Conservation (phyloP, 2,888 invertebrate species). For the Chrysolina americana region DNA sequence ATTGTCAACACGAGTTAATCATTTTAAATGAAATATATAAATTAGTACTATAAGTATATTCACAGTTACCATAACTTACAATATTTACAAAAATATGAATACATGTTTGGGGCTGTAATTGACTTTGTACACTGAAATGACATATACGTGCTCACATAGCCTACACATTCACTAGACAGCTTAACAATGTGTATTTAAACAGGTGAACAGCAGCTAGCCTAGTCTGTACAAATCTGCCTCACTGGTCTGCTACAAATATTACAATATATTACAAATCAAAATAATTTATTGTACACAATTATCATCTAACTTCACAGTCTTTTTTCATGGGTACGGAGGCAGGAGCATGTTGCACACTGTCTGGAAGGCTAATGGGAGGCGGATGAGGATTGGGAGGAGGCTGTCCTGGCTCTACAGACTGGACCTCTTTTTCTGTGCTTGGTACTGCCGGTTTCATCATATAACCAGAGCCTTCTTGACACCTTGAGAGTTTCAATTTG, state of each 20-base stretch:
- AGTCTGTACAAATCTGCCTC: conserved; percentile 64
- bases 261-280: conserved; percentile 62
- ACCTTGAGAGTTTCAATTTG: conserved; percentile 86
- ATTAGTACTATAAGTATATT: conserved; percentile 70
- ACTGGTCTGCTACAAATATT: conserved; percentile 59
- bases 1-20: conserved; percentile 71
- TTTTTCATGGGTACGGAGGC: conserved; percentile 78
- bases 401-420: conserved; percentile 61
- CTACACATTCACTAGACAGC: conserved; percentile 63
- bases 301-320: conserved; percentile 93
- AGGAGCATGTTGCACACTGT: conserved; percentile 40
- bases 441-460: conserved; percentile 71
- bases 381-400: conserved; percentile 60
- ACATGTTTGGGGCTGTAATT: conserved; percentile 71
- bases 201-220: conserved; percentile 62
- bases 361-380: conserved; percentile 46
- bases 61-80: conserved; percentile 71
- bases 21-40: conserved; percentile 70
- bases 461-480: conserved; percentile 82
- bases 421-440: conserved; percentile 62
- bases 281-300: conserved; percentile 67
- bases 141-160: conserved; percentile 55
- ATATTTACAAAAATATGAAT: conserved; percentile 74
- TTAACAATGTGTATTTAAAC: conserved; percentile 66
- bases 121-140: conserved; percentile 72